A percentile compares a stretch with the other conserved stretches of the same genome.
Evolutionary conservation across 1,140 invertebrate species (phyloP).

Genomic region (Platyscapa corneri): DNA sequence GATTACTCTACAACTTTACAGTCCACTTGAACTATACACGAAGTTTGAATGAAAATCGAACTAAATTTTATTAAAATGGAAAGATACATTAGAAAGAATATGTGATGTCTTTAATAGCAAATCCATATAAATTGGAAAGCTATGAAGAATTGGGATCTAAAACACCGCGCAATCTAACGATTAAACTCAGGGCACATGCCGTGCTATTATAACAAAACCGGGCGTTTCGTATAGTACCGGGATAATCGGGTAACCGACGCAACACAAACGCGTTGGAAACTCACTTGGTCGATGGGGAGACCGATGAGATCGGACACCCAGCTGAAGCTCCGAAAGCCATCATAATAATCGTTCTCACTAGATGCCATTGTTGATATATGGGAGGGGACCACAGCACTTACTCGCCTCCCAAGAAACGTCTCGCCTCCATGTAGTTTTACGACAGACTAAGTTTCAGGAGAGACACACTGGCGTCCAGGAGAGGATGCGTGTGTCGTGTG

Average conservation of each 20-base stretch:
- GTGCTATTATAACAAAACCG: background rate
- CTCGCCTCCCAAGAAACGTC: background rate
- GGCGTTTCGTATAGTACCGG: background rate
- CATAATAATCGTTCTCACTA: conserved; percentile 70
- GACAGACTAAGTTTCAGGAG: conserved; percentile 6
- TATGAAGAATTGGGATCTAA: background rate
- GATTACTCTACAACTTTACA: too few relatives aligned
- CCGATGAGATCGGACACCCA: conserved; percentile 77
- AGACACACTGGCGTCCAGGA: background rate
- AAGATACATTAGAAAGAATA: background rate
- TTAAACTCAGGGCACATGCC: background rate
- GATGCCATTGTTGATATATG: conserved; percentile 10
- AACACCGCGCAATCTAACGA: background rate
- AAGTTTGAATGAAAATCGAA: background rate
- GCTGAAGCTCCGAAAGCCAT: conserved; percentile 77
- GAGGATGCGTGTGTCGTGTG: background rate
- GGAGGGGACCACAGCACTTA: background rate
- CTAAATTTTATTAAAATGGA: background rate
- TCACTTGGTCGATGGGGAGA: conserved; percentile 80
- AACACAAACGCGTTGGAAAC: conserved; percentile 40
- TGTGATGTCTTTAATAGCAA: background rate
- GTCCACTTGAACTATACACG: too few relatives aligned
- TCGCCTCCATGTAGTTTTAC: conserved; percentile 15
- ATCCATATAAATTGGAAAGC: background rate
- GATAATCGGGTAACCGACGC: background rate